Evolutionary conservation across 2,113 vertebrate genomes (phyloP), one percentile per base, ranked within the genome.

Genomic region (Psilopsiagon aymara): DNA sequence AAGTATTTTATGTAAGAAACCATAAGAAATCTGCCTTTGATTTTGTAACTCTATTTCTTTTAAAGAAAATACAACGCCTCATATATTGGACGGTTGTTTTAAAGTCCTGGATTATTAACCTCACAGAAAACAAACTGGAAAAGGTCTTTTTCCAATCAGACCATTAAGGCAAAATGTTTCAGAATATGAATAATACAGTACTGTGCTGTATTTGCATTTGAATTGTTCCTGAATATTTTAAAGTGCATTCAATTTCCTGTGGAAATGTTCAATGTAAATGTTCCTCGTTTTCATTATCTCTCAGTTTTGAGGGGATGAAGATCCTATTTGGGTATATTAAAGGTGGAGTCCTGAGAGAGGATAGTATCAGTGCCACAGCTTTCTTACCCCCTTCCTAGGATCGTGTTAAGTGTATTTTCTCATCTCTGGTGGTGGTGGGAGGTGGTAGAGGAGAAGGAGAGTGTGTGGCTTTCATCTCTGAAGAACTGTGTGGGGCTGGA

Each of bases 171-270:
- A 88, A 88, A 93, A 66, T 66, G 24, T 64, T 93, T 64, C 79
- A 84, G 44, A 84, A 88, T 81, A 49, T 91, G 86, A 92, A 81
- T 93, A 92, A 78, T 68, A 84, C 62, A 90, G 29, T 51, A 29
- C 35, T 75, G 15, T 92, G 55, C 17, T 23, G 4, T 76, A 94
- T 92, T 91, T 94, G 57, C 86, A 94, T 94, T 88, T 96, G 93
- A 94, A 94, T 95, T 62, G n/a, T 95, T 95, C 51, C 66, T 86
- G 86, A 90, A 86, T 97, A 95, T 91, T 93, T 94, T 88, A 53
- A 91, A 89, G 37, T 60, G 37, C 62, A 91, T 92, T 82, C 43
- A 91, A 1, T 88, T 70, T 91, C 11, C 21, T 80, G 64, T 95
- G 64, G n/a, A 95, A 91, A 43, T 51, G n/a, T 57, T 92, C 47